Conservation (phyloP, 1,140 invertebrate species). For the Latrodectus geometricus region DNA sequence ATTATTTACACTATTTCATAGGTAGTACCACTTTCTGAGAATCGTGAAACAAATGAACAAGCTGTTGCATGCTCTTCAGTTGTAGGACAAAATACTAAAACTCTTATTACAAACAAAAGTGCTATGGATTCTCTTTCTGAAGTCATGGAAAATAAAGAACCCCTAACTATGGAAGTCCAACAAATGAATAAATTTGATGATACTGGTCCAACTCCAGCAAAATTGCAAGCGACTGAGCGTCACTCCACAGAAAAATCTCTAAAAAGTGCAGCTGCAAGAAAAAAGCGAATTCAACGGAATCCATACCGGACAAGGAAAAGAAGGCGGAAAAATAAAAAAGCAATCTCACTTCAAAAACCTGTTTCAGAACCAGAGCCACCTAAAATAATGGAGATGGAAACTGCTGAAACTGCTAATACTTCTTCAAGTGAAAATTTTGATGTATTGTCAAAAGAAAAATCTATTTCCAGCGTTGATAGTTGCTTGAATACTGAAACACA, state of each 20-base stretch:
- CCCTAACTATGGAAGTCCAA: background rate
- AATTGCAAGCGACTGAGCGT: background rate
- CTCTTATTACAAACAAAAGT: background rate
- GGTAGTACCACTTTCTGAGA: too few relatives aligned
- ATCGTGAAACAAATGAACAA: too few relatives aligned
- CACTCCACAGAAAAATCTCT: background rate
- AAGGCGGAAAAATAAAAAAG: conserved; percentile 15
- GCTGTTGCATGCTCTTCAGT: too few relatives aligned
- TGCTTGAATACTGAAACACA: conserved; percentile 48
- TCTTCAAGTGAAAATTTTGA: conserved; percentile 6
- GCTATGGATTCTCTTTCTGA: background rate
- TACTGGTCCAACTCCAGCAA: background rate
- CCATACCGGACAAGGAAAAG: conserved; percentile 26
- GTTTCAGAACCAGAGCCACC: conserved; percentile 9
- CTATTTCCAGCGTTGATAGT: conserved; percentile 5
- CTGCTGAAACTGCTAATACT: background rate
- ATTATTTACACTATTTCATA: too few relatives aligned
- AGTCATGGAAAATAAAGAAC: background rate
- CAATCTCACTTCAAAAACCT: background rate
- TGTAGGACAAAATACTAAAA: background rate
- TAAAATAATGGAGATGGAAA: conserved; percentile 13
- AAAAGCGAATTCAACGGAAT: background rate
- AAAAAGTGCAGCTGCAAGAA: background rate
- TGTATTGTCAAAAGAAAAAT: conserved; percentile 2
- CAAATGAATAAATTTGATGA: background rate